Conservation (phyloP, 1,140 invertebrate genomes). For the Hypothenemus hampei region DNA sequence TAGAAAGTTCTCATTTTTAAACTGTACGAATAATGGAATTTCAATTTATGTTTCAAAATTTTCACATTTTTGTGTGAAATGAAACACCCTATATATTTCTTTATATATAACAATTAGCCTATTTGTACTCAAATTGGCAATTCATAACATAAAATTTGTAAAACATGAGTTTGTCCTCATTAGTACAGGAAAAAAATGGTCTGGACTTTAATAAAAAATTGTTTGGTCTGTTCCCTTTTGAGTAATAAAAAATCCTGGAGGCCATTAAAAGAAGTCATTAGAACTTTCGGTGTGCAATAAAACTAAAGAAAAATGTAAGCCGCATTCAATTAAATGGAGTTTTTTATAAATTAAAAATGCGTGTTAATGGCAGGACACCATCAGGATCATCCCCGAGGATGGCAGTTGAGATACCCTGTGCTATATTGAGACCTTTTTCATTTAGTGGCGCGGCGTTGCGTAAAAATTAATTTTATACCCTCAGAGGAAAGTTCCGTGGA, state of each 20-base stretch:
- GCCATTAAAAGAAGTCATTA: conserved; percentile 21
- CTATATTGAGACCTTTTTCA: conserved; percentile 9
- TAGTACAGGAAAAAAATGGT: neutral
- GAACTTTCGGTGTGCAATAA: conserved; percentile 21
- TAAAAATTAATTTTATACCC: conserved; percentile 26
- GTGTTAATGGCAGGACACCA: conserved; percentile 18
- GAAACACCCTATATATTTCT: no score
- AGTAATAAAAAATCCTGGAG: conserved; percentile 14
- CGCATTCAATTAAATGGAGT: conserved; percentile 24
- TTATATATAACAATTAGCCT: no score
- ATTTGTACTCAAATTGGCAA: no score
- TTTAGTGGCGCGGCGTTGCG: conserved; percentile 15
- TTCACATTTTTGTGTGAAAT: no score
- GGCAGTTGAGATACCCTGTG: conserved; percentile 7
- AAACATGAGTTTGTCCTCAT: conserved; percentile 5
- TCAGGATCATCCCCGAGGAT: conserved; percentile 17
- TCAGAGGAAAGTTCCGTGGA: conserved; percentile 13
- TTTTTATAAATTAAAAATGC: conserved; percentile 28
- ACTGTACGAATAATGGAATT: no score
- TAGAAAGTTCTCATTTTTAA: no score
- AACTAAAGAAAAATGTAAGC: conserved; percentile 26
- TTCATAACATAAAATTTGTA: no score
- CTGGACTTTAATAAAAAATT: conserved; percentile 14
- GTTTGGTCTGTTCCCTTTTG: neutral
- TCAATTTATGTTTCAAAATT: no score